Evolutionary conservation across 2,113 vertebrate genomes (phyloP).

Genomic region (Urocynchramus pylzowi): DNA sequence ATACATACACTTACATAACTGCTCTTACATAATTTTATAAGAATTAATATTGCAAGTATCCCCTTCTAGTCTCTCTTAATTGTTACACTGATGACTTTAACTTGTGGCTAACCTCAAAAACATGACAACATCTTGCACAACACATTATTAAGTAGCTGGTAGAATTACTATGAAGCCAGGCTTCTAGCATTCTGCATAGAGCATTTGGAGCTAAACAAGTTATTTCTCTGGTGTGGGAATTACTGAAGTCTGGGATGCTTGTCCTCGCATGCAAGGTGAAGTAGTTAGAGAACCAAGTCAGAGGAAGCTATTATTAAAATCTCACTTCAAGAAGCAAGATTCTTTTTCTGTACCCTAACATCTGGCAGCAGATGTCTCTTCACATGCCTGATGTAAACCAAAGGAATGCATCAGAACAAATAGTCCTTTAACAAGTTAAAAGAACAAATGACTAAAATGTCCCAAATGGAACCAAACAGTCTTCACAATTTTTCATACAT

Average conservation of each 20-base stretch:
- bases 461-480: not conserved
- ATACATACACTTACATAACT: not conserved
- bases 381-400: not conserved
- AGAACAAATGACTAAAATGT: not conserved
- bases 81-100: not conserved
- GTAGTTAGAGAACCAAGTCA: not conserved
- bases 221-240: not conserved
- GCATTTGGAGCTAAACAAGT: not conserved
- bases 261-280: not conserved
- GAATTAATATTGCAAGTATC: not conserved
- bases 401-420: not conserved
- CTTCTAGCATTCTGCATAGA: not conserved
- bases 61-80: not conserved
- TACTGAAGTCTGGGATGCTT: not conserved
- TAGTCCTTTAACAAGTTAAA: not conserved
- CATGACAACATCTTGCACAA: not conserved
- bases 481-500: fast-evolving
- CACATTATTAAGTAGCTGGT: not conserved
- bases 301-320: not conserved
- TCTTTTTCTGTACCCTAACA: not conserved
- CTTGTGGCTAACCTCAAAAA: not conserved
- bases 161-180: not conserved
- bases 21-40: not conserved
- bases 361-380: not conserved
- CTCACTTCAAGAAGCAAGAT: not conserved